Conservation (phyloP, 2,113 vertebrate genomes). For the Archilochus colubris region DNA sequence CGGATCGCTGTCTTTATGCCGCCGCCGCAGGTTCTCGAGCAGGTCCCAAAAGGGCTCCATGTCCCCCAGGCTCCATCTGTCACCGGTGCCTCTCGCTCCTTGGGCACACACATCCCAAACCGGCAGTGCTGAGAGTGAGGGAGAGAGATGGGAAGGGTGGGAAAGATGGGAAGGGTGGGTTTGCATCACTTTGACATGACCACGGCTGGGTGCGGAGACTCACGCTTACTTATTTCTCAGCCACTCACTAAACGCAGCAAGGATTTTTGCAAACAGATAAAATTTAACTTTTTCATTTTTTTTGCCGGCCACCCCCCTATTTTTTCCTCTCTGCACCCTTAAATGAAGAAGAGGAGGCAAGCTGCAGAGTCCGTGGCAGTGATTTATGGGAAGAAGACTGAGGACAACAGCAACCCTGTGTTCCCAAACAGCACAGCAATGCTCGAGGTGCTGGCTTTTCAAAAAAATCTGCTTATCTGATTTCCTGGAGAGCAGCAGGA, state of each 20-base stretch:
- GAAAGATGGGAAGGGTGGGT: slow-evolving; percentile 19
- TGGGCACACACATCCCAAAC: slow-evolving; percentile 90
- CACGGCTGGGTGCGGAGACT: not conserved
- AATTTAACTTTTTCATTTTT: not conserved
- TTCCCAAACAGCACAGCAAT: slow-evolving; percentile 14
- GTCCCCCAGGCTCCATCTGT: slow-evolving; percentile 93
- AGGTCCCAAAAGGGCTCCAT: slow-evolving; percentile 95
- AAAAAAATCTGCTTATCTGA: slow-evolving; percentile 33
- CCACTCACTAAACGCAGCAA: not conserved
- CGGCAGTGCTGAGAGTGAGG: slow-evolving; percentile 88
- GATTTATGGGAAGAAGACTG: not conserved
- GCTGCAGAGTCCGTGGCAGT: not conserved
- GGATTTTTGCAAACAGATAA: not conserved
- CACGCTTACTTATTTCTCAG: not conserved
- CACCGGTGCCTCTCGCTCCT: slow-evolving; percentile 82
- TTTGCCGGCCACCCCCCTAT: not conserved
- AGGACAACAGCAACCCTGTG: not conserved
- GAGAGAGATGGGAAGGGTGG: slow-evolving; percentile 22
- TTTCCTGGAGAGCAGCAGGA: slow-evolving; percentile 49
- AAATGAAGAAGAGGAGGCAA: slow-evolving; percentile 11
- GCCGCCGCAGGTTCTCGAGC: slow-evolving; percentile 93
- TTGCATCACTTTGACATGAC: not conserved
- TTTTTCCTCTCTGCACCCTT: not conserved
- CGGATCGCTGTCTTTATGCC: slow-evolving; percentile 92
- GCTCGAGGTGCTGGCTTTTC: not conserved